phyloP scores from a whole-genome alignment of 1,140 invertebrate species.

The Eciton burchellii region DNA sequence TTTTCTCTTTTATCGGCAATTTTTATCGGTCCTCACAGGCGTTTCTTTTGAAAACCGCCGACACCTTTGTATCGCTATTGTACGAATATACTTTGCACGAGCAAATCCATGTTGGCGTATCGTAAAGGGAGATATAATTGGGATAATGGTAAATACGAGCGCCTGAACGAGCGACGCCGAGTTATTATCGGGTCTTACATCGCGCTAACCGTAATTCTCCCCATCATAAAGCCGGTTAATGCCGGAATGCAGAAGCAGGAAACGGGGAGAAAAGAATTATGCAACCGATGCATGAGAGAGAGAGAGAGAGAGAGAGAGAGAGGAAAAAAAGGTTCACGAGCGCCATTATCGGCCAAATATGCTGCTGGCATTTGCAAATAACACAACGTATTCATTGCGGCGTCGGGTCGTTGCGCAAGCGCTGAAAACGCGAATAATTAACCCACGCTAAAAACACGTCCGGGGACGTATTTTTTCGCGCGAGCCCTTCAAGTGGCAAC shows the following conservation, averaged over 20 bases:
- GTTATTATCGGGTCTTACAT: constrained; percentile 7
- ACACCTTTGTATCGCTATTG: not conserved
- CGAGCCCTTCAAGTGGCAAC: constrained; percentile 22
- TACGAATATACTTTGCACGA: too few relatives aligned
- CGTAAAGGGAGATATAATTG: not conserved
- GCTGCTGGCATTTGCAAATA: constrained; percentile 25
- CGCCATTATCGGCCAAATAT: constrained; percentile 15
- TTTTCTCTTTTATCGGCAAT: not conserved
- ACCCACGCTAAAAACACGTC: constrained; percentile 17
- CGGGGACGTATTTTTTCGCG: constrained; percentile 21
- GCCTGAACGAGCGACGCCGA: not conserved
- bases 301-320: too few relatives aligned
- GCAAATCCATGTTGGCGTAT: not conserved
- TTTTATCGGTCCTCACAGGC: not conserved
- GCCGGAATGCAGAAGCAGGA: not conserved
- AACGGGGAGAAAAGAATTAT: constrained; percentile 27
- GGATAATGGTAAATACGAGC: not conserved
- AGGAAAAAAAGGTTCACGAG: constrained; percentile 5
- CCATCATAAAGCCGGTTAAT: constrained; percentile 4
- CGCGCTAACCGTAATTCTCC: not conserved
- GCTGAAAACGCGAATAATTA: constrained; percentile 41
- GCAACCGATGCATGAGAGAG: not conserved
- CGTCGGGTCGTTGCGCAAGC: not conserved
- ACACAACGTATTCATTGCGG: constrained; percentile 4
- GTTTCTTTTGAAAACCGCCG: not conserved